Conservation (phyloP, 1,140 invertebrate species). For the Halotydeus destructor region DNA sequence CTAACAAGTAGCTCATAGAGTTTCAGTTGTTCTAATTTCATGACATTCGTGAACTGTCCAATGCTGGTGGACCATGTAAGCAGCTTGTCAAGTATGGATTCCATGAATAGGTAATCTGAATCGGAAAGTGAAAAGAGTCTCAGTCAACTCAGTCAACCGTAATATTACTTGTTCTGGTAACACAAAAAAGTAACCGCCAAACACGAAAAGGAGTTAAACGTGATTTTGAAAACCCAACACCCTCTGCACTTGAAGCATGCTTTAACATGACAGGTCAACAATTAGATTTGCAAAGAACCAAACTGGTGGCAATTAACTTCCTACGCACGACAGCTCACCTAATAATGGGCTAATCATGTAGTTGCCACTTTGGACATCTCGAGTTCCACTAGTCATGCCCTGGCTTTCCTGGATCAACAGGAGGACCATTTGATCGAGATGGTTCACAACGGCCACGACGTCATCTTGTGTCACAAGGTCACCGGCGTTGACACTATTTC, state of each 20-base stretch:
- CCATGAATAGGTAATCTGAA: constrained; percentile 27
- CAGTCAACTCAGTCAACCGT: background rate
- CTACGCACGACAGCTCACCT: background rate
- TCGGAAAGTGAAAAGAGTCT: too few relatives aligned
- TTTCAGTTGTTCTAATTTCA: constrained; percentile 59
- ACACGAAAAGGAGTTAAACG: too few relatives aligned
- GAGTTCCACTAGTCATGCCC: constrained; percentile 30
- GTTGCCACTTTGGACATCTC: constrained; percentile 49
- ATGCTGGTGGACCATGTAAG: constrained; percentile 28
- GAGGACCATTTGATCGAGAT: constrained; percentile 73
- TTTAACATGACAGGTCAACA: background rate
- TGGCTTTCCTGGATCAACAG: constrained; percentile 59
- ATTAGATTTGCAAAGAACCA: too few relatives aligned
- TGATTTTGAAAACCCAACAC: too few relatives aligned
- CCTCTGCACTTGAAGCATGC: background rate
- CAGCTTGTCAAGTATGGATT: constrained; percentile 31
- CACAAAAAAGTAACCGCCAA: too few relatives aligned
- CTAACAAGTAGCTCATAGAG: constrained; percentile 55
- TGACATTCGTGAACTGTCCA: constrained; percentile 36
- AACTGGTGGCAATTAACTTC: too few relatives aligned
- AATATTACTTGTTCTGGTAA: background rate
- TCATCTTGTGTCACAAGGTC: constrained; percentile 37
- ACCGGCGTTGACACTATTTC: background rate
- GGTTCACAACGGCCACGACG: constrained; percentile 67
- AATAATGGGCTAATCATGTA: constrained; percentile 2